Base-by-base conservation (phyloP, 1,140 invertebrate species). In the Trissolcus basalis region DNA sequence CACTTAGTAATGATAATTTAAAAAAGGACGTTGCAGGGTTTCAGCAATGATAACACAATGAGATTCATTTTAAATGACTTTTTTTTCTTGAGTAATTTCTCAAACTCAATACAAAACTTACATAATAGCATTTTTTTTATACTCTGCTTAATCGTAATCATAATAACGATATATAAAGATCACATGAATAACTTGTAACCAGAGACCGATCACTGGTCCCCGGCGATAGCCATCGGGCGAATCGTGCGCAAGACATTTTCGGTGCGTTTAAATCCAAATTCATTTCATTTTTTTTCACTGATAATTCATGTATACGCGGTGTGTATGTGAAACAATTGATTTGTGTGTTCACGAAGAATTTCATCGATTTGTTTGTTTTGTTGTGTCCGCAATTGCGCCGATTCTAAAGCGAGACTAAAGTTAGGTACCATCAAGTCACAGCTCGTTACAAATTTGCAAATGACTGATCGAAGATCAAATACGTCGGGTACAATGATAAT, bases 31-130 rank as follows among this genome's bases (percentile, higher is more conserved):
- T 14, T 14, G 1, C n/a, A 43, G 36, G 39, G 27, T 32, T n/a
- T 47, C 11, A 35, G 10, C 10, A n/a, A 69, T 65, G n/a, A 59
- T 12, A 68, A 68, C 15, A 64, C 55, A 36, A 6, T 14, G 16
- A n/a, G 7, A 19, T 68, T 54, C 55, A 32, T 78, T 70, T 75
- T 71, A 69, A 48, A 72, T 68, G 19, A 27, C 19, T 27, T 27
- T 74, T 67, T 65, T 76, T 73, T 64, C 75, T 77, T 77, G 74
- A 79, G 67, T 79, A 75, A 79, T 79, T 74, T 69, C 80, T 67
- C 73, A 76, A 83, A 83, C 73, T 78, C 78, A 83, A 80, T 85
- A 83, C 80, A 82, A 83, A 82, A 84, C 79, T 80, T 82, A 83
- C 72, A 76, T 78, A 84, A 82, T 82, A 81, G 80, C 78, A 77